A percentile compares a stretch with the other conserved stretches of the same genome.
Conservation (phyloP, 2,888 invertebrate species). For the Erpobdella octoculata region DNA sequence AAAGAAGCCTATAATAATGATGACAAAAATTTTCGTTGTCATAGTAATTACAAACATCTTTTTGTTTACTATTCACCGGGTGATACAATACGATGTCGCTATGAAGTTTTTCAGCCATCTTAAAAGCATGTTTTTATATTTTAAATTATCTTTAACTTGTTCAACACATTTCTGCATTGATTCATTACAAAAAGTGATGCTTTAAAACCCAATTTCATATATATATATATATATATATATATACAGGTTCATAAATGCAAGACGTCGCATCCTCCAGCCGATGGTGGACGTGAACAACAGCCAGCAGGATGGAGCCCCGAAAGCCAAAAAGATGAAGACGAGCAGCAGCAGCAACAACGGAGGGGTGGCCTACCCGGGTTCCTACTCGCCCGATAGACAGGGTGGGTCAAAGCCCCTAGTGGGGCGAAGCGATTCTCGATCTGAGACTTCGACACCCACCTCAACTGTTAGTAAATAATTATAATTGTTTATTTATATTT, state of each 20-base stretch:
- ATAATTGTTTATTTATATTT: neutral
- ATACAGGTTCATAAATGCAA: conserved; percentile 70
- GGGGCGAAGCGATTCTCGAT: conserved; percentile 25
- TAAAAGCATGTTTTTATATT: too few relatives aligned
- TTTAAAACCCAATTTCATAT: neutral
- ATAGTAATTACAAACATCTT: too few relatives aligned
- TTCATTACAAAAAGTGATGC: neutral
- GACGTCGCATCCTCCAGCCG: conserved; percentile 79
- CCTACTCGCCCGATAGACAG: conserved; percentile 13
- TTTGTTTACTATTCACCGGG: too few relatives aligned
- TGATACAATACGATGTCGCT: neutral
- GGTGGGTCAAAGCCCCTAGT: neutral
- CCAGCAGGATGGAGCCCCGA: conserved; percentile 45
- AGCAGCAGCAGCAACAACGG: conserved; percentile 1
- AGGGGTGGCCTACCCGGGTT: neutral
- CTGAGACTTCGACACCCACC: conserved; percentile 27
- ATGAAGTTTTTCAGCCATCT: too few relatives aligned
- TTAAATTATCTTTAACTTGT: neutral
- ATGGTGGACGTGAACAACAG: conserved; percentile 69
- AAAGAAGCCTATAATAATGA: too few relatives aligned
- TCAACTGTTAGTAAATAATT: conserved; percentile 10
- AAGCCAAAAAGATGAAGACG: conserved; percentile 52
- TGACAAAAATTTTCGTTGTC: too few relatives aligned
- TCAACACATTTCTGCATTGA: neutral
- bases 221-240: neutral